Evolutionary conservation across 2,113 vertebrate species (phyloP).

Genomic region (Caranx melampygus): DNA sequence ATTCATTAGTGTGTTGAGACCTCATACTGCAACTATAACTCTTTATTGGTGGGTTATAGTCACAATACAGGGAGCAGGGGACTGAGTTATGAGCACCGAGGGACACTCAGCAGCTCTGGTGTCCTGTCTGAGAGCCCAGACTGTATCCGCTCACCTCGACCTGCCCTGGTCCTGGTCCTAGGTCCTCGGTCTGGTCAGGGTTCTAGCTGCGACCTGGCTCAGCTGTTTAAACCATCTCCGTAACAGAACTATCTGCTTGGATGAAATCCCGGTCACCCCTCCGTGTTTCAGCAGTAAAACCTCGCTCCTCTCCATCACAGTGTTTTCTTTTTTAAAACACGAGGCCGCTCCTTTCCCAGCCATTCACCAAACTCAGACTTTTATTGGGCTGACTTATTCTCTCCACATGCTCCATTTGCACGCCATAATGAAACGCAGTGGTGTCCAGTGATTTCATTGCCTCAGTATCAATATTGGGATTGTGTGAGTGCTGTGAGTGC

Average conservation of each 20-base stretch:
- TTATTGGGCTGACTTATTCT: conserved; percentile 61
- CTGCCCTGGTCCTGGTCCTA: conserved; percentile 10
- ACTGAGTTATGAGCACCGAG: conserved; percentile 51
- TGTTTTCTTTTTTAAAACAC: conserved; percentile 40
- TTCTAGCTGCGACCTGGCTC: conserved; percentile 21
- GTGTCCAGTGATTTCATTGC: conserved; percentile 69
- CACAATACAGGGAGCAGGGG: conserved; percentile 44
- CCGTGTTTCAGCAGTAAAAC: conserved; percentile 48
- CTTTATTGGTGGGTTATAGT: conserved; percentile 60
- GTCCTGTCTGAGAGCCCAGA: conserved; percentile 45
- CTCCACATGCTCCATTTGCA: conserved; percentile 61
- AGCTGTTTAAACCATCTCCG: conserved; percentile 66
- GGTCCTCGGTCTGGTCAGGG: background rate
- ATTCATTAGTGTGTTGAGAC: conserved; percentile 67
- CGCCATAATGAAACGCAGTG: conserved; percentile 63
- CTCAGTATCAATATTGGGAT: conserved; percentile 61
- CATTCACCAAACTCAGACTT: conserved; percentile 34
- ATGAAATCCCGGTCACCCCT: conserved; percentile 49
- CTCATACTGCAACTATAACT: conserved; percentile 49
- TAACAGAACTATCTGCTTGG: conserved; percentile 43
- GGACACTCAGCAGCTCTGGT: conserved; percentile 52
- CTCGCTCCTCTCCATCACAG: conserved; percentile 37
- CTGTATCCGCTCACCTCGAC: conserved; percentile 33
- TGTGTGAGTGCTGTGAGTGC: conserved; percentile 43
- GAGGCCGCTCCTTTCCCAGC: conserved; percentile 50